A percentile compares a stretch with the other conserved stretches of the same genome.
Conservation (phyloP, 2,797 vertebrate genomes). For the Rhabdomys pumilio region DNA sequence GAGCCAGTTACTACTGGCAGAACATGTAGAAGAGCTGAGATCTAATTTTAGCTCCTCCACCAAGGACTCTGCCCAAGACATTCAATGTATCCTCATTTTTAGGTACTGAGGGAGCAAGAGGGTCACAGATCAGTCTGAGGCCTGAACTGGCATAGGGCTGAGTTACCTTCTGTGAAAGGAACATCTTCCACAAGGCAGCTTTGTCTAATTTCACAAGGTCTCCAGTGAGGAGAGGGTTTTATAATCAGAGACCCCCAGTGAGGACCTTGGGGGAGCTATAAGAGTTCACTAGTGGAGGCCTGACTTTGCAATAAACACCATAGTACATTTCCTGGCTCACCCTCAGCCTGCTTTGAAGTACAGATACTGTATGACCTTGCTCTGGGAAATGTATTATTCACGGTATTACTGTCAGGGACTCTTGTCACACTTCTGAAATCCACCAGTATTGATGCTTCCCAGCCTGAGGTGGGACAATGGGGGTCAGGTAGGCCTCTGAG, state of each 20-base stretch:
- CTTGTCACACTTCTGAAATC: neutral
- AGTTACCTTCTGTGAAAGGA: neutral
- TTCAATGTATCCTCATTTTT: neutral
- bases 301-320: slow-evolving; percentile 1
- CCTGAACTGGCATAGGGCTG: neutral
- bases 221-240: neutral
- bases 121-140: neutral
- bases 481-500: neutral
- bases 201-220: neutral
- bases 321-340: too few species aligned
- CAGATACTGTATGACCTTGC: neutral
- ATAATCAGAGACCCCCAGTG: neutral
- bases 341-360: neutral
- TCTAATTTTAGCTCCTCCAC: neutral
- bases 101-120: neutral
- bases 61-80: neutral
- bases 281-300: neutral
- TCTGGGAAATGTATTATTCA: neutral
- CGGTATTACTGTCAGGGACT: fast-evolving
- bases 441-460: neutral
- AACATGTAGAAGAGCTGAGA: neutral
- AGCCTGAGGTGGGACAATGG: neutral
- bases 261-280: neutral
- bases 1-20: too few species aligned
- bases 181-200: neutral